Percentiles rank a stretch among this genome's conserved stretches.
Conservation (phyloP, 1,140 invertebrate species). For the Drosophila sproati region DNA sequence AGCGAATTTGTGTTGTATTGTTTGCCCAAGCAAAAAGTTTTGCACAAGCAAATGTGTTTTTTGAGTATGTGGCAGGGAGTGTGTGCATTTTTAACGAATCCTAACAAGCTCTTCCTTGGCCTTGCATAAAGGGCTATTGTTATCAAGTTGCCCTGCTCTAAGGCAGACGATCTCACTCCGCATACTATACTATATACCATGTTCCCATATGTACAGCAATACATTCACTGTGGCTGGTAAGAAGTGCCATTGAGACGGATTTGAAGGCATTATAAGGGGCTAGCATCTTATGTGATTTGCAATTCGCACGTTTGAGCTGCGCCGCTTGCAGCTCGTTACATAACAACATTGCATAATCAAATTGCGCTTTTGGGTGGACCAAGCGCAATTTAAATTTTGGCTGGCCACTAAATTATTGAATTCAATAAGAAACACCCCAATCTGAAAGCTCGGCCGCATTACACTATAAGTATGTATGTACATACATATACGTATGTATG, state of each 20-base stretch:
- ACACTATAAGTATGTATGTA: not conserved
- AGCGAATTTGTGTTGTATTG: conserved; percentile 83
- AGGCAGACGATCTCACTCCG: conserved; percentile 46
- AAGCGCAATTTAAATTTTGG: conserved; percentile 76
- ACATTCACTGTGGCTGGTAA: conserved; percentile 35
- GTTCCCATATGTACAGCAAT: conserved; percentile 31
- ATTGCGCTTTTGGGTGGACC: conserved; percentile 74
- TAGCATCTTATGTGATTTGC: conserved; percentile 81
- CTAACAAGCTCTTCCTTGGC: conserved; percentile 77
- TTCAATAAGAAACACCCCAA: conserved; percentile 68
- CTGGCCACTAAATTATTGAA: conserved; percentile 80
- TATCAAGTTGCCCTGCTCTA: conserved; percentile 70
- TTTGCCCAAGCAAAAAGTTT: conserved; percentile 80
- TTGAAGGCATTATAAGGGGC: conserved; percentile 72
- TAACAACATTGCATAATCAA: conserved; percentile 80
- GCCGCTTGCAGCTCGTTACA: conserved; percentile 49
- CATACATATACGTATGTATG: not conserved
- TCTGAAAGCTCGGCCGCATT: conserved; percentile 47
- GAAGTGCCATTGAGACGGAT: conserved; percentile 82
- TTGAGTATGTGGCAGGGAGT: conserved; percentile 45
- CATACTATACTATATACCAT: conserved; percentile 14
- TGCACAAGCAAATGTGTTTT: conserved; percentile 41
- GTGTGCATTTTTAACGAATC: conserved; percentile 81
- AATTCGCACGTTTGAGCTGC: conserved; percentile 60
- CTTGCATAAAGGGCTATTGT: conserved; percentile 67